Conservation (phyloP, 30 jellyfish, hydroid and myxozoan genomes). For the Aurelia aurita complex sp. Pacific region DNA sequence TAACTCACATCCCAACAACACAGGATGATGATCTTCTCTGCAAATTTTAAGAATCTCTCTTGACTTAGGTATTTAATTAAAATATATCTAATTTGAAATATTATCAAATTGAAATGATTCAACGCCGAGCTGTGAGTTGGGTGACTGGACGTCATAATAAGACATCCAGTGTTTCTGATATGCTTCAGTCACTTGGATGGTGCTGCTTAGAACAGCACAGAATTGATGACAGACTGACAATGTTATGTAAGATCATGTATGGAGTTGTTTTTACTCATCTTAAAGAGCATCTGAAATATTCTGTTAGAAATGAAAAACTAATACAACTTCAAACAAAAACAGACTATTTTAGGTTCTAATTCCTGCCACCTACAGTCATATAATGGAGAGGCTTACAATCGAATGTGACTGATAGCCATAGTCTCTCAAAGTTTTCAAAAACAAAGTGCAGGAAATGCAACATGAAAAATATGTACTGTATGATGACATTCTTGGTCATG, state of each 20-base stretch:
- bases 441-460: conserved; percentile 6
- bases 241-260: background rate
- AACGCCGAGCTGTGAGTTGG: conserved; percentile 27
- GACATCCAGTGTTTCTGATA: conserved; percentile 27
- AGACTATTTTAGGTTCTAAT: conserved; percentile 26
- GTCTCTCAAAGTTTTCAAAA: background rate
- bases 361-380: conserved; percentile 25
- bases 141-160: conserved; percentile 32
- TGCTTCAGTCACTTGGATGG: conserved; percentile 49
- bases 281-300: conserved; percentile 26
- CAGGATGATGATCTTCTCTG: too few species aligned
- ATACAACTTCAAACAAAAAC: conserved; percentile 20
- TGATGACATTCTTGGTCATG: too few species aligned
- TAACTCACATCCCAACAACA: too few species aligned
- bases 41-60: too few species aligned
- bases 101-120: background rate
- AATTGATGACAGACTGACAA: conserved; percentile 43
- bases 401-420: conserved; percentile 16
- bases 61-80: too few species aligned
- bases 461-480: background rate
- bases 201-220: conserved; percentile 29
- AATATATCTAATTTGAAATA: too few species aligned
- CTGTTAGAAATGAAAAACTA: conserved; percentile 24
- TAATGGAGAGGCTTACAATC: conserved; percentile 20
- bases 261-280: conserved; percentile 1